A percentile compares a stretch with the other conserved stretches of the same genome.
phyloP scores from a whole-genome alignment of 2,888 invertebrate species.

The Dryocosmus kuriphilus region DNA sequence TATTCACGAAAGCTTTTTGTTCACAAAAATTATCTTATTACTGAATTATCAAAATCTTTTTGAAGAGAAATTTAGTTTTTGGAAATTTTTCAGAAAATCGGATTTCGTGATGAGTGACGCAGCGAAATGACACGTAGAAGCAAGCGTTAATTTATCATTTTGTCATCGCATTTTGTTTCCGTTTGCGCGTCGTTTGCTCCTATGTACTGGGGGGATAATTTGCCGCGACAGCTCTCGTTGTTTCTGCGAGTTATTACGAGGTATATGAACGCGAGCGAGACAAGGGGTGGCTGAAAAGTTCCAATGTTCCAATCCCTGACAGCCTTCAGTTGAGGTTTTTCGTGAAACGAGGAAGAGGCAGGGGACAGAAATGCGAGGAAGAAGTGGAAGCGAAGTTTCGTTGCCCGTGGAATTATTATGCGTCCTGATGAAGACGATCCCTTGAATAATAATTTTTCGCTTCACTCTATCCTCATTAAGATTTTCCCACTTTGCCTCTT shows the following conservation, averaged over 20 bases:
- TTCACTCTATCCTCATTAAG: conserved; percentile 22
- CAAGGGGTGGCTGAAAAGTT: conserved; percentile 23
- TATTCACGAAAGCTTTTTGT: too few relatives aligned
- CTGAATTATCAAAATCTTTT: background rate
- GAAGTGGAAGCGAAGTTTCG: conserved; percentile 18
- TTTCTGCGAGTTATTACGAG: conserved; percentile 41
- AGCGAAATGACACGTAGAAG: conserved; percentile 49
- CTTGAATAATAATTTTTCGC: conserved; percentile 46
- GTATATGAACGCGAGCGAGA: conserved; percentile 23
- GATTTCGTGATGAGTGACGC: conserved; percentile 40
- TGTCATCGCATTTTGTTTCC: conserved; percentile 53
- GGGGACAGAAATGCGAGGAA: conserved; percentile 33
- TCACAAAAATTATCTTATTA: too few relatives aligned
- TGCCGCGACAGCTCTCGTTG: conserved; percentile 49
- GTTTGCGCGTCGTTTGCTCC: conserved; percentile 45
- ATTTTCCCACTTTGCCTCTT: conserved; percentile 18
- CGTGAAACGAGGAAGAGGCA: conserved; percentile 12
- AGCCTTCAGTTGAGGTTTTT: conserved; percentile 29
- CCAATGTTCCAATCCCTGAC: conserved; percentile 28
- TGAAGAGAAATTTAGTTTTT: background rate
- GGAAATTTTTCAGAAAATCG: conserved; percentile 45
- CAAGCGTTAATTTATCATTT: conserved; percentile 58
- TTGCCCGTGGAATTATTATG: conserved; percentile 40
- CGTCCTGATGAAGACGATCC: conserved; percentile 43
- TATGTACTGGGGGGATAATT: conserved; percentile 48